Evolutionary conservation across 53 echinoderm and acorn worm species (phyloP).

Genomic region (Antedon mediterranea): DNA sequence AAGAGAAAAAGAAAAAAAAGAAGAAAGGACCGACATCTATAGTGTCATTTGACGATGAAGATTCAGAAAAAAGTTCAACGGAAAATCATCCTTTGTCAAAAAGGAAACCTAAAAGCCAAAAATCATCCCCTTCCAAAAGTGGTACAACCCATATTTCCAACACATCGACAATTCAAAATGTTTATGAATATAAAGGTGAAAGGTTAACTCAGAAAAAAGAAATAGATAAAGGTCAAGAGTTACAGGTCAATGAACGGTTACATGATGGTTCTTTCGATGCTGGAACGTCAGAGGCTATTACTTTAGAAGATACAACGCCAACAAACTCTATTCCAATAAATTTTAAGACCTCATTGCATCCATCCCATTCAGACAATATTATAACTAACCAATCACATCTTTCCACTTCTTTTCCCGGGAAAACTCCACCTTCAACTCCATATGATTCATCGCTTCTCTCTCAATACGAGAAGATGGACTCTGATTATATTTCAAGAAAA

Average conservation of each 20-base stretch:
- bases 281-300: not conserved
- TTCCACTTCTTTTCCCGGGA: constrained; percentile 56
- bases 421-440: constrained; percentile 80
- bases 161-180: not conserved
- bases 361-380: not conserved
- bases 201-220: not conserved
- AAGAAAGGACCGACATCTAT: constrained; percentile 75
- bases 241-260: not conserved
- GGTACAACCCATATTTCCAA: not conserved
- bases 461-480: constrained; percentile 28
- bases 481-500: constrained; percentile 44
- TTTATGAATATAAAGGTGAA: not conserved
- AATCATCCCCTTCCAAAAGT: not conserved
- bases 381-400: not conserved
- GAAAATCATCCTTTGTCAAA: not conserved
- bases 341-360: not conserved
- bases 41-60: constrained; percentile 79
- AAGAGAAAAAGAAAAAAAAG: constrained; percentile 74
- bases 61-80: constrained; percentile 8
- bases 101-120: not conserved
- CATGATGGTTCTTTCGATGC: not conserved
- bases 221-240: not conserved
- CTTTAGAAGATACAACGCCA: not conserved
- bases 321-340: not conserved
- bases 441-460: constrained; percentile 5